phyloP scores from a whole-genome alignment of 2,888 invertebrate genomes.

The Sinodicranocentrus sp. region DNA sequence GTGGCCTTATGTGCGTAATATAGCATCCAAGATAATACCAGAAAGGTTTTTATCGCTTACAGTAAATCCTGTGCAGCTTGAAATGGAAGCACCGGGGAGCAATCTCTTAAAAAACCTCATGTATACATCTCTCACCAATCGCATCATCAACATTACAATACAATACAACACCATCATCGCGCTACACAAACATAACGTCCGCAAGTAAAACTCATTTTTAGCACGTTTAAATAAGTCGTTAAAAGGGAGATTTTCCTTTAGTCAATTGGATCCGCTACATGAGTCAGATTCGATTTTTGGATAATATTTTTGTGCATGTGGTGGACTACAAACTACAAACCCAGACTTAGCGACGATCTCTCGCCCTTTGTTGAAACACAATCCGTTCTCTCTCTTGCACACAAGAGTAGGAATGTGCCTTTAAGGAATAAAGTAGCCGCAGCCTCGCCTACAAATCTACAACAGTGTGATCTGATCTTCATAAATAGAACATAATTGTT shows the following conservation, averaged over 20 bases:
- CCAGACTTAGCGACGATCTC: constrained; percentile 1
- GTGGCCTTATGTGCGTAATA: too few relatives aligned
- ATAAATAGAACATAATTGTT: constrained; percentile 53
- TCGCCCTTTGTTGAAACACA: not conserved
- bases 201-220: not conserved
- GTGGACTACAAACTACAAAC: not conserved
- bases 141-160: not conserved
- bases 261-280: constrained; percentile 15
- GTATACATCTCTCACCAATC: not conserved
- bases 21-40: not conserved
- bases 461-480: constrained; percentile 31
- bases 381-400: not conserved
- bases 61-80: constrained; percentile 27
- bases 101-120: not conserved
- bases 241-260: constrained; percentile 20
- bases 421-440: constrained; percentile 16
- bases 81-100: constrained; percentile 14
- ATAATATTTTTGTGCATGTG: constrained; percentile 16
- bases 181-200: not conserved
- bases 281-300: constrained; percentile 14
- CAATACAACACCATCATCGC: not conserved
- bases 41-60: constrained; percentile 22
- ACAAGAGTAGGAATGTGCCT: too few relatives aligned
- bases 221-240: constrained; percentile 17
- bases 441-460: constrained; percentile 47